phyloP scores from a whole-genome alignment of 2,888 invertebrate species.

The Apotomis capreana region DNA sequence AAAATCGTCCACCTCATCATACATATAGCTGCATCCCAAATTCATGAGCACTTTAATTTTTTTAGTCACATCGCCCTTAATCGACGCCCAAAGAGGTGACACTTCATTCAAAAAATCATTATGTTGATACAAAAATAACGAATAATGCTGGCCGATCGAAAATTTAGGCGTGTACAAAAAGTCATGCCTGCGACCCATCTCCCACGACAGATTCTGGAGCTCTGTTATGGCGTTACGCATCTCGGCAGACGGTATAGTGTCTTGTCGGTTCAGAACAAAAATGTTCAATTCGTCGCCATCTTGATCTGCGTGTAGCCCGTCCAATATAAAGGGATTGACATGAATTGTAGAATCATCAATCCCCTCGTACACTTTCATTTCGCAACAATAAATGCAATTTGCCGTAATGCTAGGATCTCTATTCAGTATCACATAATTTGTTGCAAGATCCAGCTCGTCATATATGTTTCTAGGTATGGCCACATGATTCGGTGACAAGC shows the following conservation, averaged over 20 bases:
- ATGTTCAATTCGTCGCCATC: background rate
- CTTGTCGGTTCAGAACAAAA: background rate
- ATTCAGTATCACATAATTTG: background rate
- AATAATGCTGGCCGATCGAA: background rate
- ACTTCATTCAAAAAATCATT: background rate
- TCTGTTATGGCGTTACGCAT: background rate
- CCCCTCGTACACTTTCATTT: background rate
- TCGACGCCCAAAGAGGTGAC: background rate
- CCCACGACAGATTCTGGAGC: background rate
- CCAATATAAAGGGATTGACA: background rate
- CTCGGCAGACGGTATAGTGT: background rate
- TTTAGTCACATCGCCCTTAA: background rate
- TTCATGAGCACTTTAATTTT: background rate
- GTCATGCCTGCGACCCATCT: background rate
- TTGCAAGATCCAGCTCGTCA: background rate
- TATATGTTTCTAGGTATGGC: background rate
- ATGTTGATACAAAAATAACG: background rate
- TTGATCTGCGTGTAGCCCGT: background rate
- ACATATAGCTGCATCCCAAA: background rate
- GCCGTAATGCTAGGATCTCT: background rate
- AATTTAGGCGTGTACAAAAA: slow-evolving; percentile 1
- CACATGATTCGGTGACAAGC: background rate
- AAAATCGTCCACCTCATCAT: background rate
- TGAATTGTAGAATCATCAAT: background rate
- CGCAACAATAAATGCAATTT: background rate